phyloP scores from a whole-genome alignment of 1,140 invertebrate genomes.

The Ips nitidus region DNA sequence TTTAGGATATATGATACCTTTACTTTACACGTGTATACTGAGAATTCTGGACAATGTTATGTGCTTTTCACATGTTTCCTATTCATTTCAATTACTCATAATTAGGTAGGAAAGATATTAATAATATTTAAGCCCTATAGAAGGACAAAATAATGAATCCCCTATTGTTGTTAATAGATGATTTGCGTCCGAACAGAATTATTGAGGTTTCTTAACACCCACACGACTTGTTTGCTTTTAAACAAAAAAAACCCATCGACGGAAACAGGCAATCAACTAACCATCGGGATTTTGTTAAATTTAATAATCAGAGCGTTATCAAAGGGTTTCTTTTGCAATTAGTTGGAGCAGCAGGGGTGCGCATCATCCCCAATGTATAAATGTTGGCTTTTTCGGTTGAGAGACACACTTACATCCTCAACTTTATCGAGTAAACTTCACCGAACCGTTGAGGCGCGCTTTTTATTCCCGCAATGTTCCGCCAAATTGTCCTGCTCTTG shows the following conservation, averaged over 20 bases:
- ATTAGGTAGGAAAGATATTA: too few species aligned
- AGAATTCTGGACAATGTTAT: too few species aligned
- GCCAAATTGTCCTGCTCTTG: slow-evolving; percentile 13
- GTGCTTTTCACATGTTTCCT: too few species aligned
- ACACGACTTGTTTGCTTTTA: neutral
- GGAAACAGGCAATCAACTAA: slow-evolving; percentile 3
- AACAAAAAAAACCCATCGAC: neutral
- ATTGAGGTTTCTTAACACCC: too few species aligned
- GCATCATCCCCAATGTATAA: slow-evolving; percentile 24
- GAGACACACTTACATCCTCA: slow-evolving; percentile 11
- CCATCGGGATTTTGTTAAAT: slow-evolving; percentile 7
- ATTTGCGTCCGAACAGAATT: too few species aligned
- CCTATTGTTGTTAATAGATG: too few species aligned
- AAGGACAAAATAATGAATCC: too few species aligned
- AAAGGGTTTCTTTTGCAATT: slow-evolving; percentile 25
- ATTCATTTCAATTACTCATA: too few species aligned
- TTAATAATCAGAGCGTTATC: slow-evolving; percentile 12
- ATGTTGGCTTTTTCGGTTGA: slow-evolving; percentile 12
- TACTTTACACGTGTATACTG: too few species aligned
- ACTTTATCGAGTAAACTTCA: slow-evolving; percentile 4
- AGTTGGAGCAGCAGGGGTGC: slow-evolving; percentile 21
- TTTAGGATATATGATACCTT: too few species aligned
- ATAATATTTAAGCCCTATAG: too few species aligned
- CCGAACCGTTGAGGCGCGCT: slow-evolving; percentile 6
- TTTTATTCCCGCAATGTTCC: slow-evolving; percentile 18